Base-by-base conservation (phyloP, 2,113 vertebrate species). In the Stomatorhinus ivindoensis region DNA sequence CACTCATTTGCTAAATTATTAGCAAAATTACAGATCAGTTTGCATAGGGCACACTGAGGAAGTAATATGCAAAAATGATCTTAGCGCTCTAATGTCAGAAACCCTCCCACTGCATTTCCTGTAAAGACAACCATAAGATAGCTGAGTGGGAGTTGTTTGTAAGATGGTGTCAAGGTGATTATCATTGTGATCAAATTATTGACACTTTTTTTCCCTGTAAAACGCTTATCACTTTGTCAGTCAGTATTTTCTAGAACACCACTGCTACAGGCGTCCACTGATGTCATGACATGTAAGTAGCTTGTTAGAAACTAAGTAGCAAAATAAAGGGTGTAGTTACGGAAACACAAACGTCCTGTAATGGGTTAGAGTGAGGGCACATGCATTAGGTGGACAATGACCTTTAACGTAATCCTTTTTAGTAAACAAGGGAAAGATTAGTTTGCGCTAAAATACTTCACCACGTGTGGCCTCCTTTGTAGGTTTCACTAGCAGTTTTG, bases 11-110 rank as follows among this genome's bases (percentile, higher is more conserved):
- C n/a, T n/a, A n/a, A n/a, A n/a, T n/a, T n/a, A n/a, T n/a, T n/a
- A n/a, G 92, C 93, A 90, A 91, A 90, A 58, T 90, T 93, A 92
- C 89, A 92, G 89, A 95, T 93, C 90, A 93, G 94, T 93, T 86
- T 46, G 69, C 31, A 55, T 42, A 47, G 91, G 92, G 91, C 92
- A 89, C 91, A 92, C 91, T n/a, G 88, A 93, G 92, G 51, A 93
- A 91, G 92, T 90, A 89, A 93, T 91, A 94, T 91, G 92, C 76
- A 88, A 58, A 86, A 55, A 51, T 19, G 27, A 47, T 53, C 44
- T 42, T 47, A 53, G 61, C 31, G 17, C 46, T 73, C 21, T 90
- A 73, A 89, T 88, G 90, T 90, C 90, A 88, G 82, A 69, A 90
- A 2, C 35, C 53, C 80, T 73, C 87, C 87, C 89, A 88, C 95